phyloP scores from a whole-genome alignment of 37 sponge, comb jelly and placozoan genomes.

The Lycopodina hypogea region DNA sequence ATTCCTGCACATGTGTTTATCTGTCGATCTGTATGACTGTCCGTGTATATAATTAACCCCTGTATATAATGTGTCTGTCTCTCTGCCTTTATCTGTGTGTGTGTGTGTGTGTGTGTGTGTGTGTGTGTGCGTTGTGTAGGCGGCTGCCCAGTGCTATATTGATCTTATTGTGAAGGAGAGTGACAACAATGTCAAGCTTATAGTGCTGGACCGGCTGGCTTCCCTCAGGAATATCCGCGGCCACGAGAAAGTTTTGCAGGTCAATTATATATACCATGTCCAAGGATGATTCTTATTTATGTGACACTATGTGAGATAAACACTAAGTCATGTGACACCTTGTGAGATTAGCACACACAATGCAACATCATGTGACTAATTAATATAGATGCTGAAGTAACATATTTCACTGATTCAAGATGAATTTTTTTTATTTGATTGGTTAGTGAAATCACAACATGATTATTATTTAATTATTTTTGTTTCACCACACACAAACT shows the following conservation, averaged over 20 bases:
- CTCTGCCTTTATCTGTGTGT: too few species aligned
- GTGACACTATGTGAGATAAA: too few species aligned
- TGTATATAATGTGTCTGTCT: too few species aligned
- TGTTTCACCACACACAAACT: too few species aligned
- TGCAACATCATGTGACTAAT: background rate
- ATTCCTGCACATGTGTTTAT: background rate
- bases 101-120: background rate
- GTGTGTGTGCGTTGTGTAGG: constrained; percentile 38
- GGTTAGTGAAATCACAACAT: too few species aligned
- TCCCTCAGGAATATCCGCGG: constrained; percentile 67
- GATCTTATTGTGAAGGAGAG: constrained; percentile 97
- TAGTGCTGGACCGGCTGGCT: constrained; percentile 89
- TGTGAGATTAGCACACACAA: too few species aligned
- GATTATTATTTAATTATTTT: too few species aligned
- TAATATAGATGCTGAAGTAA: too few species aligned
- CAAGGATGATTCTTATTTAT: constrained; percentile 10
- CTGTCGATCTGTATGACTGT: too few species aligned
- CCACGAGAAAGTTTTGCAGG: constrained; percentile 87
- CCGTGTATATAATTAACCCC: too few species aligned
- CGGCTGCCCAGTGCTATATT: constrained; percentile 97
- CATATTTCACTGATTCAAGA: too few species aligned
- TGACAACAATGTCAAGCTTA: constrained; percentile 98
- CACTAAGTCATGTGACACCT: constrained; percentile 1
- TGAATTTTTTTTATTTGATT: too few species aligned
- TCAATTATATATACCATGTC: background rate